Base-by-base conservation (phyloP, 2,888 invertebrate species). In the Papilio gigon region DNA sequence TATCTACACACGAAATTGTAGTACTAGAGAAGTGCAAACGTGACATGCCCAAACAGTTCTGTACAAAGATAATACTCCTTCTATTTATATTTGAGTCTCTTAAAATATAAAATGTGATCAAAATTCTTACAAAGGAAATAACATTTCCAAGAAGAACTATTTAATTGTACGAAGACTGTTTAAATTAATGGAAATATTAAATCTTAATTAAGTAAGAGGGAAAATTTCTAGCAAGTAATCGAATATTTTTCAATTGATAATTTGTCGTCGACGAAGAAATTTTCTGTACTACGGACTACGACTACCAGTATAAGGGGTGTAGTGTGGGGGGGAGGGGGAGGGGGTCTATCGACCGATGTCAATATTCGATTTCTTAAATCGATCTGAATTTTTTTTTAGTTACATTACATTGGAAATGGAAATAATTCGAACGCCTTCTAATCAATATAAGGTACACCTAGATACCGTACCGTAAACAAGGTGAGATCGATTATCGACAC, bases 281-380 rank as follows among this genome's bases (percentile, higher is more conserved):
- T 75, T 74, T 75, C 73, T 73, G 73, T 67, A n/a, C n/a, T 74
- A 70, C 72, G 75, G 78, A n/a, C n/a, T 78, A 75, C 76, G 74
- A 65, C 74, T 76, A 81, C 9, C 22, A 47, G 22, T 47, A 12
- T 47, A 76, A 76, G 75, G 73, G 73, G 71, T 68, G 73, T 67
- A 71, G 71, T 79, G 78, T 76, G 74, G 76, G 76, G 72, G 74
- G 78, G 76, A 75, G 79, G 74, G 12, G 47, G 47, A 11, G 2
- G 9, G 11, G 22, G 4, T 47, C 47, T 47, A 47, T 12, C 47
- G 11, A 5, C 9, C 22, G 20, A 11, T 4, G 22, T 47, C 12
- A 12, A 47, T 47, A 47, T 47, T 12, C 47, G 47, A 22, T 47
- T 22, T n/a, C n/a, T n/a, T n/a, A n/a, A n/a, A 35, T 35, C 2